These are phyloP conservation scores for Holocentrus rufus DNA, from an alignment of 2,797 vertebrate genomes.

Conservation along the genomic window DNA sequence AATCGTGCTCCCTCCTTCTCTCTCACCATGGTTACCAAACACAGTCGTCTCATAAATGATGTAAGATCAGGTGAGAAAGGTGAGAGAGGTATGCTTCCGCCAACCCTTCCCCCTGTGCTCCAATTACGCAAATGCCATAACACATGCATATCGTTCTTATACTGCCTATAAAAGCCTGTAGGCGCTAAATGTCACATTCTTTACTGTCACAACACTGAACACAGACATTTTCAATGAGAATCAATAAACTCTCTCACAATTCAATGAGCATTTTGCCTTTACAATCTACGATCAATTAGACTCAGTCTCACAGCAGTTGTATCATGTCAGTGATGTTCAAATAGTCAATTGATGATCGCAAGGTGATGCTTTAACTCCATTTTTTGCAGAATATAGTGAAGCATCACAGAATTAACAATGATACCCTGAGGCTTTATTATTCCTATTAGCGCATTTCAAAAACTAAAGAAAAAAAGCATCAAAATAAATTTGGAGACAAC, in stretches of 20 bases:
- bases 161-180: conserved; percentile 14
- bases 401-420: background rate
- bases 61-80: conserved; percentile 81
- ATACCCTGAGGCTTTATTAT: background rate
- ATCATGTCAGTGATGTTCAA: no score
- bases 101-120: conserved; percentile 64
- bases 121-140: conserved; percentile 75
- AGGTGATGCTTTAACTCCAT: background rate
- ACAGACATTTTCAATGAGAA: background rate
- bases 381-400: conserved; percentile 1
- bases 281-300: background rate
- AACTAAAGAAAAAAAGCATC: background rate
- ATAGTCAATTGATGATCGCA: background rate
- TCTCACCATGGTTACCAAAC: conserved; percentile 81
- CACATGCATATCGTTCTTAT: conserved; percentile 47
- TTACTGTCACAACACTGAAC: background rate
- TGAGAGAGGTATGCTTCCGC: conserved; percentile 80
- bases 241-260: background rate
- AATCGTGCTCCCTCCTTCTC: conserved; percentile 37
- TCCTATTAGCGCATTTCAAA: background rate
- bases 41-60: conserved; percentile 82
- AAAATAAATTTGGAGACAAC: background rate
- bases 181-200: background rate
- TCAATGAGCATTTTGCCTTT: background rate
- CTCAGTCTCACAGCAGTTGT: background rate